Conservation (phyloP, 1,140 invertebrate species). For the Eciton burchellii region DNA sequence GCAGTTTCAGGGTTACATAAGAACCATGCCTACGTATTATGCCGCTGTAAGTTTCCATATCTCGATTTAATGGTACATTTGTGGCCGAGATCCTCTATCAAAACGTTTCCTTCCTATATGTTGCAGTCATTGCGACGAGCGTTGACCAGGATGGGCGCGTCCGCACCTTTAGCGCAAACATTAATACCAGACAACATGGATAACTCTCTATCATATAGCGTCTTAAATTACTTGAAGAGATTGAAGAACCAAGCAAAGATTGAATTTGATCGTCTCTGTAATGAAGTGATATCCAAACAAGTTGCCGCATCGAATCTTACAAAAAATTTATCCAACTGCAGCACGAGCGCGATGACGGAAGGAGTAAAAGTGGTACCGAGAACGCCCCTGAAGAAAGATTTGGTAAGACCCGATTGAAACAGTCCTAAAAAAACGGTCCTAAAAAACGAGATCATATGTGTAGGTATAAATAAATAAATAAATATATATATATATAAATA, state of each 20-base stretch:
- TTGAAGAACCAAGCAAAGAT: slow-evolving; percentile 98
- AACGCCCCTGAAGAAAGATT: slow-evolving; percentile 90
- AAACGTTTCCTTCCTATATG: slow-evolving; percentile 30
- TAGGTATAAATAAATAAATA: too few species aligned
- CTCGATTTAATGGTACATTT: not conserved
- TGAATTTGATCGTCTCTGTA: slow-evolving; percentile 96
- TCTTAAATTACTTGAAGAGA: slow-evolving; percentile 97
- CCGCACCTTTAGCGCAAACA: slow-evolving; percentile 91
- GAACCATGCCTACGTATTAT: slow-evolving; percentile 98
- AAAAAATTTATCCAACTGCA: slow-evolving; percentile 83
- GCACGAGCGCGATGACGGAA: slow-evolving; percentile 86
- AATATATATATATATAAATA: too few species aligned
- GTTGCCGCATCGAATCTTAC: slow-evolving; percentile 85
- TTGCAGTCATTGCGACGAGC: slow-evolving; percentile 95
- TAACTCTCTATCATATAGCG: slow-evolving; percentile 96
- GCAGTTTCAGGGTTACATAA: slow-evolving; percentile 97
- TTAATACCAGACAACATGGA: slow-evolving; percentile 97
- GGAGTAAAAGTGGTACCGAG: slow-evolving; percentile 90
- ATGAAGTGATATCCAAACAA: slow-evolving; percentile 89
- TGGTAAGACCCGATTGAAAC: slow-evolving; percentile 87
- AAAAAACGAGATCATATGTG: too few species aligned
- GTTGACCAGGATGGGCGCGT: slow-evolving; percentile 95
- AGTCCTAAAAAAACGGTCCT: too few species aligned
- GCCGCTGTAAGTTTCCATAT: slow-evolving; percentile 89
- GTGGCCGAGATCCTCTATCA: slow-evolving; percentile 6